Evolutionary conservation across 2,113 vertebrate genomes (phyloP), one percentile per base, ranked within the genome.

Genomic region (Psittacus erithacus): DNA sequence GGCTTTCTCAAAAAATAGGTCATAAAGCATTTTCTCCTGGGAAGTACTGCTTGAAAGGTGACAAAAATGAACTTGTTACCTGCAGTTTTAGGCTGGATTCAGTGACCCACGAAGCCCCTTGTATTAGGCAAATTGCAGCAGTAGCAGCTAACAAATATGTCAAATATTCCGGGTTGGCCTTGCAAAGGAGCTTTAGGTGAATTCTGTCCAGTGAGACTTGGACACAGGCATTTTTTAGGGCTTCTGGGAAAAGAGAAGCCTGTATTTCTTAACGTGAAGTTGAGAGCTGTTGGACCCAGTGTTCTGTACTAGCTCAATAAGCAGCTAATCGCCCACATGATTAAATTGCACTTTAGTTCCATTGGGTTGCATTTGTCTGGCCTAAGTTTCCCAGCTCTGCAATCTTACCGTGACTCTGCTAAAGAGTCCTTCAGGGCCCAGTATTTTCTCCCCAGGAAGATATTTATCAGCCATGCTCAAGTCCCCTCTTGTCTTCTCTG

Each of bases 81-180:
- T 92, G 69, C 35, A 47, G 19, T 78, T 83, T 65, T 80, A 74
- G 53, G 50, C 71, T 75, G 55, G 80, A 63, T 84, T 92, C 27
- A 25, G 55, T 92, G 52, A 86, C 33, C 38, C 43, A 39, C 73
- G 35, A 88, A 95, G 55, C 18, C 43, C 35, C 39, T 83, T 73
- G 13, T 79, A 25, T 79, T 89, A 71, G 90, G 71, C 50, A 92
- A 77, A 83, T 83, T 83, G 43, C 55, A 86, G 50, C 39, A 88
- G 41, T 85, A 50, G 90, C 85, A 90, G 62, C 79, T 92, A 50
- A 86, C 46, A 94, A 93, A 55, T 88, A 90, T 49, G 59, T 86
- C 47, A 92, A 78, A 68, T 81, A 93, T 94, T 90, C 33, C 1
- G 14, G 71, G 73, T 60, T 81, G 79, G 92, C 65, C 90, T 84